Evolutionary conservation across 2,113 vertebrate genomes (phyloP).

Genomic region (Rissa tridactyla): DNA sequence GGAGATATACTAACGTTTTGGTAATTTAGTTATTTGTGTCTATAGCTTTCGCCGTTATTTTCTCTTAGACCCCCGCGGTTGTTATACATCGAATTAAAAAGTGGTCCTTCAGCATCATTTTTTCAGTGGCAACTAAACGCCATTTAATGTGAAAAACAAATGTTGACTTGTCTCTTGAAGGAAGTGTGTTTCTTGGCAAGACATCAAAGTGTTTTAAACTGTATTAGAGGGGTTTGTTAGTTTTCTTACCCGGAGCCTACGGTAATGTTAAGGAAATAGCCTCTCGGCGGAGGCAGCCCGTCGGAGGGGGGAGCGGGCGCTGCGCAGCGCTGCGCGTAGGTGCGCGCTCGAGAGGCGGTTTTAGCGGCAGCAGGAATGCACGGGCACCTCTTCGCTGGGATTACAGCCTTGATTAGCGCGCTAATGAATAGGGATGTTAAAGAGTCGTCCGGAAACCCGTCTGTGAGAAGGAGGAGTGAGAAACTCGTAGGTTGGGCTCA

Average conservation of each 20-base stretch:
- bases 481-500: constrained; percentile 34
- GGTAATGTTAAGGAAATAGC: constrained; percentile 12
- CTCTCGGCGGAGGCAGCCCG: constrained; percentile 4
- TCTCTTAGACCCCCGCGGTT: constrained; percentile 84
- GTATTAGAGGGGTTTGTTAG: constrained; percentile 70
- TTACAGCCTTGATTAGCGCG: constrained; percentile 42
- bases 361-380: neutral
- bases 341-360: neutral
- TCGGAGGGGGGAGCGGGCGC: neutral
- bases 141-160: constrained; percentile 88
- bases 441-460: constrained; percentile 45
- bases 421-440: constrained; percentile 70
- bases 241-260: constrained; percentile 64
- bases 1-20: constrained; percentile 84
- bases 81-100: constrained; percentile 86
- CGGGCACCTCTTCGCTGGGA: constrained; percentile 1
- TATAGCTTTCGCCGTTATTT: constrained; percentile 81
- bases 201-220: constrained; percentile 79
- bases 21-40: constrained; percentile 90
- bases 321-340: neutral
- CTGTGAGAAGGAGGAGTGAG: constrained; percentile 49
- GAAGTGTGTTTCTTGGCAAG: constrained; percentile 79
- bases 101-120: constrained; percentile 80
- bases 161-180: constrained; percentile 84
- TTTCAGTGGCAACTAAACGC: constrained; percentile 79